Evolutionary conservation across 2,797 vertebrate genomes (phyloP).

Genomic region (Eremophila alpestris): DNA sequence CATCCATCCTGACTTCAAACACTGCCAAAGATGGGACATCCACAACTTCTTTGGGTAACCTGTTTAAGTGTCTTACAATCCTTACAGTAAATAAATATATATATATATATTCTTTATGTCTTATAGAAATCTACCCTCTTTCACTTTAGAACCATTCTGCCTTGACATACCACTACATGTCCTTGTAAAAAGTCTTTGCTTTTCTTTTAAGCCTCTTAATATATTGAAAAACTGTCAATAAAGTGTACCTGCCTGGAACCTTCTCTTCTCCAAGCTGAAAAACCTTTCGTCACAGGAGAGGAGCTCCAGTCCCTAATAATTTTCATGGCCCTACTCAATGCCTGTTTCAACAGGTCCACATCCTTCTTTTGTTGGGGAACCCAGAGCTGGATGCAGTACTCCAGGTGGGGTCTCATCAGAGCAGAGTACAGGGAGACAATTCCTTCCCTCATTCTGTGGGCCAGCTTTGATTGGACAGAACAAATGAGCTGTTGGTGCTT

Average conservation of each 20-base stretch:
- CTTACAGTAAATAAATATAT: not conserved
- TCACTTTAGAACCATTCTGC: not conserved
- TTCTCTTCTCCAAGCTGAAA: not conserved
- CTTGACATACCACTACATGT: not conserved
- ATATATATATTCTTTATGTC: not conserved
- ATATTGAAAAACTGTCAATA: not conserved
- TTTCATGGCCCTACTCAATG: not conserved
- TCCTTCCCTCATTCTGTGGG: not conserved
- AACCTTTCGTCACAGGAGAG: not conserved
- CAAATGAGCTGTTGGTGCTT: not conserved
- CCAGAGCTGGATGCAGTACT: not conserved
- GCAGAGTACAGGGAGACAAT: fast-evolving
- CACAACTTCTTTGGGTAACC: no score
- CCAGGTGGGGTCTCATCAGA: not conserved
- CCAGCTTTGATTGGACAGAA: not conserved
- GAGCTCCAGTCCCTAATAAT: not conserved
- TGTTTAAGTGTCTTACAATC: not conserved
- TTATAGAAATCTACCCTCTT: not conserved
- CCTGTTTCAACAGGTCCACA: not conserved
- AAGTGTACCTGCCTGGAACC: not conserved
- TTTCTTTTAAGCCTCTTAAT: not conserved
- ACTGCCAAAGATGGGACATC: no score
- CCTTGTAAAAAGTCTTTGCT: not conserved
- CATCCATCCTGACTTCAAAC: no score
- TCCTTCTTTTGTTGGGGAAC: not conserved